These are phyloP conservation scores for Platichthys flesus DNA, from an alignment of 2,113 vertebrate species.

Conservation along the genomic window DNA sequence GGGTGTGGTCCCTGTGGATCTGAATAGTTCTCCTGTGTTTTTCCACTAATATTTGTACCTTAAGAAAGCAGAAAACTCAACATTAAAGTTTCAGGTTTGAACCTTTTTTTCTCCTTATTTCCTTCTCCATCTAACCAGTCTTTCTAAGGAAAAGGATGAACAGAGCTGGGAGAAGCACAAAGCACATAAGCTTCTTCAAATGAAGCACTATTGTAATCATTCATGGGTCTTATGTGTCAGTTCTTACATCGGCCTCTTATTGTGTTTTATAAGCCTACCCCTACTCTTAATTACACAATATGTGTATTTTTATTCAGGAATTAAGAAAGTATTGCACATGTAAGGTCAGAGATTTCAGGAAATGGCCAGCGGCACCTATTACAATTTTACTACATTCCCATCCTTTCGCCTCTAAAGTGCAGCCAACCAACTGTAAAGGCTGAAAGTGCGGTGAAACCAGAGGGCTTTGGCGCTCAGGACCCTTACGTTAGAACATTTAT, in stretches of 20 bases:
- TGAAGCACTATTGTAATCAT: background rate
- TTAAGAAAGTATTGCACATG: slow-evolving; percentile 44
- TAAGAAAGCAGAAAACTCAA: background rate
- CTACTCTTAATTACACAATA: slow-evolving; percentile 16
- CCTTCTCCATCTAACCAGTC: too few species aligned
- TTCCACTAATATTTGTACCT: background rate
- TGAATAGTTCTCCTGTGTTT: background rate
- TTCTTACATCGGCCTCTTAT: slow-evolving; percentile 13
- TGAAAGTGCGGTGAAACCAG: slow-evolving; percentile 49
- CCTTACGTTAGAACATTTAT: slow-evolving; percentile 78
- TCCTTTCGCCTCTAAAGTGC: slow-evolving; percentile 36
- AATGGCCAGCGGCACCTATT: slow-evolving; percentile 46
- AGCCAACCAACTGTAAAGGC: slow-evolving; percentile 57
- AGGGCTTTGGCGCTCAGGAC: slow-evolving; percentile 59
- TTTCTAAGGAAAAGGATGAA: background rate
- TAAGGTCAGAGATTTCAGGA: slow-evolving; percentile 56
- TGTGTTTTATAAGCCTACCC: slow-evolving; percentile 6
- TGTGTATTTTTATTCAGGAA: slow-evolving; percentile 3
- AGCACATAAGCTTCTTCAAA: background rate
- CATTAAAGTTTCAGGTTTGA: background rate
- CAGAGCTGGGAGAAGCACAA: background rate
- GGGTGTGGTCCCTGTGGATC: background rate
- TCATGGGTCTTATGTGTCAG: background rate
- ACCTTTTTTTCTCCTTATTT: background rate
- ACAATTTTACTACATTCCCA: slow-evolving; percentile 32